phyloP scores from a whole-genome alignment of 2,113 vertebrate species.

The Copsychus sechellarum region DNA sequence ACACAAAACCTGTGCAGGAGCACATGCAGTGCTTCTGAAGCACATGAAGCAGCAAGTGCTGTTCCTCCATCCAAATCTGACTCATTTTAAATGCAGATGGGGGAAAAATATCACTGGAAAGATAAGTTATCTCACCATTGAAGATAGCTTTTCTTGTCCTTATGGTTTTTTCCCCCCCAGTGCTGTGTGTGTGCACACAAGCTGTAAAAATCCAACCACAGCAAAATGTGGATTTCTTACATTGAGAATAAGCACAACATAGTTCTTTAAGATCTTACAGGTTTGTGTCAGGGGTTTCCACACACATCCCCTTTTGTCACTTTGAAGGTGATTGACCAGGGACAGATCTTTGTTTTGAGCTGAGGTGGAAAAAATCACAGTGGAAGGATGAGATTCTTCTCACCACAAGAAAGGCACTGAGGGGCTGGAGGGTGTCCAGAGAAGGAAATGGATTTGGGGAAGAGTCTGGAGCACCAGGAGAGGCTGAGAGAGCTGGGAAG shows the following conservation, averaged over 20 bases:
- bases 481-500: rapidly evolving
- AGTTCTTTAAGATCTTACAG: not conserved
- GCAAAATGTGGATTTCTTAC: not conserved
- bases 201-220: not conserved
- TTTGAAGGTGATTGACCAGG: not conserved
- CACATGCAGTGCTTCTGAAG: rapidly evolving
- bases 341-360: not conserved
- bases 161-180: not conserved
- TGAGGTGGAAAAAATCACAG: not conserved
- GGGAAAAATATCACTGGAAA: not conserved
- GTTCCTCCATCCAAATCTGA: not conserved
- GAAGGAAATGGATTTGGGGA: rapidly evolving
- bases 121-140: not conserved
- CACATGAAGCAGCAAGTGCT: not conserved
- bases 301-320: not conserved
- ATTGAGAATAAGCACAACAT: rapidly evolving
- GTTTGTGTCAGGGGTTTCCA: not conserved
- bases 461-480: not conserved
- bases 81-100: slow-evolving; percentile 18
- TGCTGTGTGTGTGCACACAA: not conserved
- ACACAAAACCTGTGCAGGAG: not conserved
- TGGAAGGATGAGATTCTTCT: not conserved
- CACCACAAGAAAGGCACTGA: not conserved
- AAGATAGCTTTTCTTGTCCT: not conserved
- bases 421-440: rapidly evolving